phyloP scores from a whole-genome alignment of 2,888 invertebrate genomes.

The Cataglyphis cursor region DNA sequence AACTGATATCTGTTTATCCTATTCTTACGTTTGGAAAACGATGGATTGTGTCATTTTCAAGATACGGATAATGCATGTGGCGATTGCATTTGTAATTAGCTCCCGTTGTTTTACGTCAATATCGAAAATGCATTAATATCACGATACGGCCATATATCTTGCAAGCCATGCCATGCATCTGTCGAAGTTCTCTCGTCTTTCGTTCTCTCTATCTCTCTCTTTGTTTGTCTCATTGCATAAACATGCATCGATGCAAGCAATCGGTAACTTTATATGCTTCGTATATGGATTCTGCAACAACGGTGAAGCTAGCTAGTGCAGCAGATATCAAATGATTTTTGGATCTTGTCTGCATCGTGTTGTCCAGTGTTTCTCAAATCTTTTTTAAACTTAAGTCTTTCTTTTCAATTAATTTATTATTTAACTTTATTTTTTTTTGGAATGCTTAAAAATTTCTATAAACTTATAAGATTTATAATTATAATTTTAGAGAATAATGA shows the following conservation, averaged over 20 bases:
- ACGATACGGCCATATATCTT: constrained; percentile 38
- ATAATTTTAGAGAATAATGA: not conserved
- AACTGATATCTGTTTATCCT: not conserved
- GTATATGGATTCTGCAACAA: constrained; percentile 54
- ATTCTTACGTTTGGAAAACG: not conserved
- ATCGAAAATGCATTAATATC: constrained; percentile 68
- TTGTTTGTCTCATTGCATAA: constrained; percentile 62
- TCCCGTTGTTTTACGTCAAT: constrained; percentile 6
- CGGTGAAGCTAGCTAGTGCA: not conserved
- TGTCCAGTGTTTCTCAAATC: constrained; percentile 10
- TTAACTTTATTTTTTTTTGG: not conserved
- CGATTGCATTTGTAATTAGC: constrained; percentile 28
- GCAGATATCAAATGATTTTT: constrained; percentile 69
- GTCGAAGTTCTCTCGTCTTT: not conserved
- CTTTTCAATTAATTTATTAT: not conserved
- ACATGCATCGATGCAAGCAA: constrained; percentile 68
- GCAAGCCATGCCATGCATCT: constrained; percentile 8
- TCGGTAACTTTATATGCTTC: constrained; percentile 60
- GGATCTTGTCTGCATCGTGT: constrained; percentile 65
- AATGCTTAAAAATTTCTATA: not conserved
- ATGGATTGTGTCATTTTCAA: constrained; percentile 1
- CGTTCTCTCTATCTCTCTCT: not conserved
- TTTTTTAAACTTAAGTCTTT: not conserved
- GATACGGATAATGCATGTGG: not conserved
- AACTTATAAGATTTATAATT: not conserved